Conservation (phyloP, 1,140 invertebrate species). For the Drosophila rufa region DNA sequence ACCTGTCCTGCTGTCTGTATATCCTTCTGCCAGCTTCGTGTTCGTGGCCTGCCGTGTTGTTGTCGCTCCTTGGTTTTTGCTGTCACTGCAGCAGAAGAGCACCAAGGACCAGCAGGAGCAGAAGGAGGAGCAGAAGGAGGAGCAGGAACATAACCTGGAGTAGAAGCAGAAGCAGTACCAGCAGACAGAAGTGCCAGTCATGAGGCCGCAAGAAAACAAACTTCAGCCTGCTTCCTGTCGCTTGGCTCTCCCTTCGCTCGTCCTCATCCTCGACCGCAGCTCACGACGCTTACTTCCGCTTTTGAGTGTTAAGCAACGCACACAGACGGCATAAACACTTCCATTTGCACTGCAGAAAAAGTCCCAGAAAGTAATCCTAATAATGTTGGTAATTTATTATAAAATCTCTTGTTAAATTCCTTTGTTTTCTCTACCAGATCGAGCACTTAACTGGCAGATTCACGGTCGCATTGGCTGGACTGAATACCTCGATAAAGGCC, state of each 20-base stretch:
- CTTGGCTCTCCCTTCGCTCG: conserved; percentile 24
- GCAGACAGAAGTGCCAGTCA: conserved; percentile 72
- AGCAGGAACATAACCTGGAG: conserved; percentile 3
- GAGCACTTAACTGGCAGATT: not conserved
- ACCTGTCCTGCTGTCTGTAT: conserved; percentile 60
- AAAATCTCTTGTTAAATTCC: no score
- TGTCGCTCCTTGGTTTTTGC: conserved; percentile 59
- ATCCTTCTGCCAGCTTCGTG: conserved; percentile 18
- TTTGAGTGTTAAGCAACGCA: conserved; percentile 80
- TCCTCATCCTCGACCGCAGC: conserved; percentile 62
- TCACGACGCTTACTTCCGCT: conserved; percentile 78
- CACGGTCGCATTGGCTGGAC: not conserved
- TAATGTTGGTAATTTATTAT: no score
- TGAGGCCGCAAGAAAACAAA: conserved; percentile 78
- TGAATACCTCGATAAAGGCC: not conserved
- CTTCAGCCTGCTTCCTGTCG: conserved; percentile 61
- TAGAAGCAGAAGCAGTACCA: conserved; percentile 13
- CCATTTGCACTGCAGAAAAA: conserved; percentile 20
- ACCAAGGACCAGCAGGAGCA: conserved; percentile 13
- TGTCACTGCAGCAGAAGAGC: conserved; percentile 62
- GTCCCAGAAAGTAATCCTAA: not conserved
- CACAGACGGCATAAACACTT: conserved; percentile 32
- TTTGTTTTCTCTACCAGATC: not conserved
- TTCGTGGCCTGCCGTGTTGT: conserved; percentile 32
- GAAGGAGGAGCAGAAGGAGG: not conserved